Evolutionary conservation across 2,113 vertebrate species (phyloP).

Genomic region (Ascaphus truei): DNA sequence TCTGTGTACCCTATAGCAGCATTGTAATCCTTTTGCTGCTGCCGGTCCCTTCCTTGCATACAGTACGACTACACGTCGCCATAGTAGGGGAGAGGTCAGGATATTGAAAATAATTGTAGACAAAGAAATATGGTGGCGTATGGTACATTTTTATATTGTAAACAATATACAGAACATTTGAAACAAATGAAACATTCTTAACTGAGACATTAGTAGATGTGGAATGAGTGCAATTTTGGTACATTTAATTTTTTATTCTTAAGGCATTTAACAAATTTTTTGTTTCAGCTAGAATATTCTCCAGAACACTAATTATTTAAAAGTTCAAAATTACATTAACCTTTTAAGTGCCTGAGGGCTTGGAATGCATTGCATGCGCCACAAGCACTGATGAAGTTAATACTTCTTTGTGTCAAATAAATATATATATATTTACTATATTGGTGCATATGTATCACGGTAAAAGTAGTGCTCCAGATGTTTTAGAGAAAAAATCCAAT

Average conservation of each 20-base stretch:
- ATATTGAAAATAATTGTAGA: not conserved
- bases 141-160: not conserved
- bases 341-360: not conserved
- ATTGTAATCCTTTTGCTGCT: not conserved
- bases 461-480: too few relatives aligned
- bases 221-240: not conserved
- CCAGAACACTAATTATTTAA: too few relatives aligned
- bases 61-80: not conserved
- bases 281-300: too few relatives aligned
- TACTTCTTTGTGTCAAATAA: too few relatives aligned
- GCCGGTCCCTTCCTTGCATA: not conserved
- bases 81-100: not conserved
- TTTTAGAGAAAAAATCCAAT: too few relatives aligned
- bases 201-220: not conserved
- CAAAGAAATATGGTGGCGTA: not conserved
- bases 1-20: not conserved
- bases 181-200: not conserved
- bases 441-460: too few relatives aligned
- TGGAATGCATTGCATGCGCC: not conserved
- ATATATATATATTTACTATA: too few relatives aligned
- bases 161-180: not conserved
- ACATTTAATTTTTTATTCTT: not conserved
- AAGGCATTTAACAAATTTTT: not conserved
- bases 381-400: not conserved
- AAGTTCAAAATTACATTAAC: too few relatives aligned